These are phyloP conservation scores for Meriones unguiculatus DNA, from an alignment of 2,113 vertebrate species.

Conservation along the genomic window DNA sequence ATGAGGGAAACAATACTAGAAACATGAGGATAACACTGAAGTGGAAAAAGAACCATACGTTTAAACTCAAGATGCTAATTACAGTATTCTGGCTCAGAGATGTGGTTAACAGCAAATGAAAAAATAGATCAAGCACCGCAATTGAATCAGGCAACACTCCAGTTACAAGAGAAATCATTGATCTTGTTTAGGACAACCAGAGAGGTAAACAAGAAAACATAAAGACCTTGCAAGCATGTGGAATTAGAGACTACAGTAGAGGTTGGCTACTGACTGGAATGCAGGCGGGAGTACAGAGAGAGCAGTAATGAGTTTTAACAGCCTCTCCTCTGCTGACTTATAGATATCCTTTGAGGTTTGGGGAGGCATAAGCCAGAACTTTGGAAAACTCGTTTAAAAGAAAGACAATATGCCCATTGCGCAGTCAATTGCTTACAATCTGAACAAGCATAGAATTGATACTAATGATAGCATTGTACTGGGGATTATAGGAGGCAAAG, in stretches of 20 bases:
- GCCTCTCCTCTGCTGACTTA: not conserved
- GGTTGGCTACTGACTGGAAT: not conserved
- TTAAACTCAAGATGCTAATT: slow-evolving; percentile 61
- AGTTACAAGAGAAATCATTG: not conserved
- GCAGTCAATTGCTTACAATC: not conserved
- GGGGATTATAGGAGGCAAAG: not conserved
- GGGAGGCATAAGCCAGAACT: not conserved
- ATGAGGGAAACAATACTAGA: slow-evolving; percentile 49
- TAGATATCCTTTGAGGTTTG: not conserved
- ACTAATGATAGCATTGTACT: not conserved
- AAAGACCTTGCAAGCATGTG: slow-evolving; percentile 3
- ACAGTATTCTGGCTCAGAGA: slow-evolving; percentile 64
- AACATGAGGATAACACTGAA: slow-evolving; percentile 67
- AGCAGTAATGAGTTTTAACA: not conserved
- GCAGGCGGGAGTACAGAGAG: not conserved
- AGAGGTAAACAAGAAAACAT: not conserved
- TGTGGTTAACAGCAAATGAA: slow-evolving; percentile 57
- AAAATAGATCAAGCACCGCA: not conserved
- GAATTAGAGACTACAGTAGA: not conserved
- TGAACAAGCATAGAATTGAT: not conserved
- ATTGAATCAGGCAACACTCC: slow-evolving; percentile 14
- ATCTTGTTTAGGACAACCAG: slow-evolving; percentile 22
- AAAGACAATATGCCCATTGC: not conserved
- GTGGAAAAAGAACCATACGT: not conserved
- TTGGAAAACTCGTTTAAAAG: not conserved